Percentiles rank a stretch among this genome's conserved stretches.
Conservation (phyloP, 2,888 invertebrate species). For the Synanthedon myopaeformis region DNA sequence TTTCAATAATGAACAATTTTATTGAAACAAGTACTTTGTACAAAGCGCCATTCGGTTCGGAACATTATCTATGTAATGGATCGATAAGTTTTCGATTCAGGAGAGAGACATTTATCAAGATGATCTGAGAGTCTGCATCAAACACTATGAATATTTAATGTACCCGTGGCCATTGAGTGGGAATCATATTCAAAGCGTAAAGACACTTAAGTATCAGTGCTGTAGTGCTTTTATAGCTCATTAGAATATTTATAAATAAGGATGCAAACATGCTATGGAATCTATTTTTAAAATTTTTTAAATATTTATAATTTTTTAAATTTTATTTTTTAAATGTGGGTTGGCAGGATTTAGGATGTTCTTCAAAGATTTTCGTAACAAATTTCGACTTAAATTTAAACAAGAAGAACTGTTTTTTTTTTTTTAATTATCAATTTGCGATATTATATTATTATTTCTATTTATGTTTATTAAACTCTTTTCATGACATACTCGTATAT, state of each 20-base stretch:
- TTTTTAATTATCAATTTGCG: no score
- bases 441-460: no score
- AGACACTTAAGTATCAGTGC: constrained; percentile 21
- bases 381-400: no score
- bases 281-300: no score
- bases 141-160: constrained; percentile 34
- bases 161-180: constrained; percentile 24
- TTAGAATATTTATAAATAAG: constrained; percentile 5
- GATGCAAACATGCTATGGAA: no score
- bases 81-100: constrained; percentile 18
- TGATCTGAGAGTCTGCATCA: constrained; percentile 23
- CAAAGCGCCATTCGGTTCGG: neutral
- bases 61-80: neutral
- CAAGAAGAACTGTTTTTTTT: no score
- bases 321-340: no score
- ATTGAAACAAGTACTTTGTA: constrained; percentile 18
- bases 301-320: no score
- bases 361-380: no score
- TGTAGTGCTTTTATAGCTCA: constrained; percentile 8
- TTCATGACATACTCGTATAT: no score
- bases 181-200: constrained; percentile 19
- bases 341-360: no score
- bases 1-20: constrained; percentile 41
- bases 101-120: constrained; percentile 27
- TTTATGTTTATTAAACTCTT: no score